These are phyloP conservation scores for Epirrita christyi DNA, from an alignment of 2,888 invertebrate species.

Conservation along the genomic window DNA sequence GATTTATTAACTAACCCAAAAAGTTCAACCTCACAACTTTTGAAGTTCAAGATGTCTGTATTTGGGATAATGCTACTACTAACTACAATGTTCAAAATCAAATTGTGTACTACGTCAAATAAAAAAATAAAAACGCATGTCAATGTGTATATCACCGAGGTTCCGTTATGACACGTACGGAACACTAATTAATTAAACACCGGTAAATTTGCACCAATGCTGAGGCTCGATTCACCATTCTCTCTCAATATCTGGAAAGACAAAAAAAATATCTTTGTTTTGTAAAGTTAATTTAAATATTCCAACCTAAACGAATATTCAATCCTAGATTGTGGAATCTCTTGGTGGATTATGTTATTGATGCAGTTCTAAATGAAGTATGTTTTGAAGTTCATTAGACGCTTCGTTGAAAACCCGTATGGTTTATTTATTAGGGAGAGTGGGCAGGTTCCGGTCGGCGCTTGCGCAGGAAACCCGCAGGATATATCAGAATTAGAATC, in stretches of 20 bases:
- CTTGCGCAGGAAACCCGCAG: constrained; percentile 67
- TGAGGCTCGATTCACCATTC: neutral
- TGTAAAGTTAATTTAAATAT: neutral
- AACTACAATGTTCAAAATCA: too few species aligned
- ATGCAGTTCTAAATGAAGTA: constrained; percentile 12
- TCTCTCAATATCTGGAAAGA: neutral
- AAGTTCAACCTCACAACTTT: too few species aligned
- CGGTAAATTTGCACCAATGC: neutral
- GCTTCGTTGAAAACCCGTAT: constrained; percentile 41
- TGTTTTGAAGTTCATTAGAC: constrained; percentile 45
- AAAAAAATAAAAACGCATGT: too few species aligned
- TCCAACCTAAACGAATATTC: neutral
- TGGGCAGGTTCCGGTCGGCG: constrained; percentile 62
- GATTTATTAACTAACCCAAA: too few species aligned
- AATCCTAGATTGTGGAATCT: neutral
- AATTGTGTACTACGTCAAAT: too few species aligned
- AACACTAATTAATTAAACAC: too few species aligned
- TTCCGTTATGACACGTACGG: too few species aligned
- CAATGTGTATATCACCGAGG: too few species aligned
- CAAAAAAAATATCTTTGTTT: neutral
- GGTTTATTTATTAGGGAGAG: constrained; percentile 67
- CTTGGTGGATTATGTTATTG: neutral
- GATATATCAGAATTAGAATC: constrained; percentile 77
- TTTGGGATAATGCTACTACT: too few species aligned
- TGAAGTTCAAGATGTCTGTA: too few species aligned